Percentiles rank a stretch among this genome's conserved stretches.
Evolutionary conservation across 2,888 invertebrate genomes (phyloP).

Genomic region (Xestia ashworthii): DNA sequence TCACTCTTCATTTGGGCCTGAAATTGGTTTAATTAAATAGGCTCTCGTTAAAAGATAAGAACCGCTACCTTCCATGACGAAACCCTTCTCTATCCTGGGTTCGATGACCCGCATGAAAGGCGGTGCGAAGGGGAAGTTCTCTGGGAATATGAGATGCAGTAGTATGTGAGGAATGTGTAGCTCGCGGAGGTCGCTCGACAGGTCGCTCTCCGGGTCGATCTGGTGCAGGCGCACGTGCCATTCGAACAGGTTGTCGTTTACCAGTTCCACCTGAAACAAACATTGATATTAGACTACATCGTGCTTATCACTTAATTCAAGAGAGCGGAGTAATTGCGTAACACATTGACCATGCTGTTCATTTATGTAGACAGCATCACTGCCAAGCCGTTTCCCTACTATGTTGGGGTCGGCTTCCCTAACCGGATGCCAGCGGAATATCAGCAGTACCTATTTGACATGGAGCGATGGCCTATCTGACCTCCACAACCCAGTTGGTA

Average conservation of each 20-base stretch:
- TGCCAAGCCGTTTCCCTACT: background rate
- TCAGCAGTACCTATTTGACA: no score
- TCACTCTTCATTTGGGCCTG: background rate
- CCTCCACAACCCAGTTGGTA: no score
- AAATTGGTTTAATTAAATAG: background rate
- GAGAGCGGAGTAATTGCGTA: background rate
- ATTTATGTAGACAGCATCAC: background rate
- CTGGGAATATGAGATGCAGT: conserved; percentile 95
- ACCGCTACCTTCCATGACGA: conserved; percentile 94
- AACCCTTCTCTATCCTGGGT: conserved; percentile 95
- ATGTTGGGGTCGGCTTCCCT: no score
- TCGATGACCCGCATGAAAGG: conserved; percentile 96
- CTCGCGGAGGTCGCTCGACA: conserved; percentile 95
- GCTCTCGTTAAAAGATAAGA: background rate
- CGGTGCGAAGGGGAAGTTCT: conserved; percentile 97
- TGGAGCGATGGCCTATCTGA: no score
- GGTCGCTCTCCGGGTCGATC: conserved; percentile 95
- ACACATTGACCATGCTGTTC: background rate
- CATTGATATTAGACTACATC: background rate
- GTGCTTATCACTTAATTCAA: background rate
- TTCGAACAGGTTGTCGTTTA: conserved; percentile 96
- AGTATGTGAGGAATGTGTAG: conserved; percentile 94
- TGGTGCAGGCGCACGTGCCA: conserved; percentile 96
- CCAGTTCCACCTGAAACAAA: conserved; percentile 92
- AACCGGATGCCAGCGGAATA: no score